Evolutionary conservation across 92 coral and sea anemone species (phyloP).

Genomic region (Parazoanthus darwini): DNA sequence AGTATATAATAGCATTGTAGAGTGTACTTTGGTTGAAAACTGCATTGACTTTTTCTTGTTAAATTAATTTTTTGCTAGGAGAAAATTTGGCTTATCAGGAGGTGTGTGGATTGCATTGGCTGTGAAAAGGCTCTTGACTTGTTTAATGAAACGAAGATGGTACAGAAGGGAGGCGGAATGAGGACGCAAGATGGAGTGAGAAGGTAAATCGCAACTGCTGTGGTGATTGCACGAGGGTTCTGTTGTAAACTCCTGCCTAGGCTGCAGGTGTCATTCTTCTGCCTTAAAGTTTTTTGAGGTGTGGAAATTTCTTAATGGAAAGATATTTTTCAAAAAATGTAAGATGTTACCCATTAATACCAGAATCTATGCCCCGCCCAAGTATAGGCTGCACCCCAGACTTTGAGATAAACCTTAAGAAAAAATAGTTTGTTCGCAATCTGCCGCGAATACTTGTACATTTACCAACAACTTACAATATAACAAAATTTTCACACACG

Average conservation of each 20-base stretch:
- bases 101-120: slow-evolving; percentile 83
- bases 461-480: no score
- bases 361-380: no score
- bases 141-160: slow-evolving; percentile 74
- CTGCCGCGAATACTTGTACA: no score
- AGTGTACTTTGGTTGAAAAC: background rate
- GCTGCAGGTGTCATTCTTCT: background rate
- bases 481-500: no score
- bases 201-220: slow-evolving; percentile 53
- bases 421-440: no score
- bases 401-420: no score
- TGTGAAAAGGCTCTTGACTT: slow-evolving; percentile 78
- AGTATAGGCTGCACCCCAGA: no score
- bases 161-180: slow-evolving; percentile 86
- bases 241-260: background rate
- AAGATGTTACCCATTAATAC: no score
- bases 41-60: background rate
- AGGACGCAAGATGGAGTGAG: slow-evolving; percentile 63
- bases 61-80: slow-evolving; percentile 37
- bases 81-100: slow-evolving; percentile 68
- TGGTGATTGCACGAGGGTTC: background rate
- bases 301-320: no score
- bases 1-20: background rate
- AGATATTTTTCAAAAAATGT: no score
- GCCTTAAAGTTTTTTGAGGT: no score